These are phyloP conservation scores for Megalops cyprinoides DNA, from an alignment of 2,797 vertebrate genomes.

Conservation along the genomic window DNA sequence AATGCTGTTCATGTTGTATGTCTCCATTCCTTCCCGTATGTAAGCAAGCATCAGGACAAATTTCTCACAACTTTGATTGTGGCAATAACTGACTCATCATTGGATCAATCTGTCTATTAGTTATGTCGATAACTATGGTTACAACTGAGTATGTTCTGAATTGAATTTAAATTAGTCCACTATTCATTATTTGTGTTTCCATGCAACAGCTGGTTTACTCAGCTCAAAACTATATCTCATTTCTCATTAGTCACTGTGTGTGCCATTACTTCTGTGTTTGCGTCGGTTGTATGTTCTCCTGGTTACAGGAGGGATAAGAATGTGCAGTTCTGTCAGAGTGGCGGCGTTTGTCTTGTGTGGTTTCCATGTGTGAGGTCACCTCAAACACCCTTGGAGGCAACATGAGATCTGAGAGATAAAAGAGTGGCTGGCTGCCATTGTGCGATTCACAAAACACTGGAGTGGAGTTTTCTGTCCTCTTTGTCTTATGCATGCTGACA, in stretches of 20 bases:
- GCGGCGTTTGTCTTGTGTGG: conserved; percentile 34
- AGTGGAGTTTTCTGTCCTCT: conserved; percentile 19
- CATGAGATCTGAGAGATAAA: conserved; percentile 39
- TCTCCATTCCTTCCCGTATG: no score
- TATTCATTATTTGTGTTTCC: conserved; percentile 12
- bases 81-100: no score
- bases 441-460: conserved; percentile 28
- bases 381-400: conserved; percentile 32
- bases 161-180: neutral
- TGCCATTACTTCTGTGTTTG: neutral
- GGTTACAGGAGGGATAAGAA: neutral
- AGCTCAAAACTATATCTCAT: conserved; percentile 3
- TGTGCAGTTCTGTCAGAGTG: conserved; percentile 25
- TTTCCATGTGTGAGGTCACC: conserved; percentile 36
- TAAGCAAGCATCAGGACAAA: no score
- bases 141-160: neutral
- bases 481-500: neutral
- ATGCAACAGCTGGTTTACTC: conserved; percentile 19
- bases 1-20: neutral
- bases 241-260: conserved; percentile 4
- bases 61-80: no score
- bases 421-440: conserved; percentile 29
- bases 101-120: no score
- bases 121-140: no score
- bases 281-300: neutral